Evolutionary conservation across 2,888 invertebrate species (phyloP), one percentile per base, ranked within the genome.

Genomic region (Latrodectus hesperus): DNA sequence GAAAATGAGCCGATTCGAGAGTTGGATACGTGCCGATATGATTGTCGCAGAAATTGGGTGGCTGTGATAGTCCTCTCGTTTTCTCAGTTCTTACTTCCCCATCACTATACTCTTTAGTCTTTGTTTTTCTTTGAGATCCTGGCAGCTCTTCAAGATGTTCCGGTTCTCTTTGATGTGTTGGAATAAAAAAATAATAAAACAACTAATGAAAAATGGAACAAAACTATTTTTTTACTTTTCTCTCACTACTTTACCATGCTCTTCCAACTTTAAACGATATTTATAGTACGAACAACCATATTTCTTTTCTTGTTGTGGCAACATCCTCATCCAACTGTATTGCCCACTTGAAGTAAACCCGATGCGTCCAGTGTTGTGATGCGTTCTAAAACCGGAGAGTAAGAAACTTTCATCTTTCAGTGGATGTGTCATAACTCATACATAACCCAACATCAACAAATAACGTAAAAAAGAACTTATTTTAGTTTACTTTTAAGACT

Each of bases 131-230:
- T 17, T n/a, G 51, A 75, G 60, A 14, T 74, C 76, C 72, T 83
- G 83, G 83, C 83, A 67, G 12, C 26, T 16, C 26, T 71, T 83
- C 83, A 83, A 76, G 60, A 55, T 70, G 71, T 49, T 72, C 70
- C 83, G 83, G 76, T 71, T 16, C 76, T 70, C 83, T 83, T 83
- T 83, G 83, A 83, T 65, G 76, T 49, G 8, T 70, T 16, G 55
- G 49, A 49, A 53, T n/a, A 67, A 26, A 70, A 55, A 26, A 49
- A 16, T 49, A 70, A 65, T 22, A 53, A 77, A 72, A 38, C 38
- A 38, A 38, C 38, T 38, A 38, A 38, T 38, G 38, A 38, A 38
- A 38, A 38, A 38, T 6, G 6, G 38, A 38, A 38, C 38, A 38
- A 38, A 38, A 38, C 38, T 38, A 77, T 84, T 78, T 78, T 84